Base-by-base conservation (phyloP, 2,888 invertebrate genomes). In the Hipparchia sbordonii region DNA sequence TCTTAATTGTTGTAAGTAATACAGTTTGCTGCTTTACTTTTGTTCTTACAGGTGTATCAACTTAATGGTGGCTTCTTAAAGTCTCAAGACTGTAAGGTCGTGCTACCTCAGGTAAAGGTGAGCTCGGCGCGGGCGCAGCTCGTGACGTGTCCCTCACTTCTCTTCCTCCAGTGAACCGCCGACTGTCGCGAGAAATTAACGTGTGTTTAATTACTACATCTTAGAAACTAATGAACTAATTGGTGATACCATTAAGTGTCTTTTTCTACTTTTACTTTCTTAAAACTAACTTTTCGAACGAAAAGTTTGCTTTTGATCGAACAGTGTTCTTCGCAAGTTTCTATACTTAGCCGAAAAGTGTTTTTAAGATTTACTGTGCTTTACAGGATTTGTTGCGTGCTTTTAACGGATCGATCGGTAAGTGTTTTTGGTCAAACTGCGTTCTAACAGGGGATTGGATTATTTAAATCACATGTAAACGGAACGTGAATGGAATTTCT, bases 161-260 rank as follows among this genome's bases (percentile, higher is more conserved):
- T 87, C 87, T 85, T 84, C 87, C 88, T 87, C 84, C 85, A 93
- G 93, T 92, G 82, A 87, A 85, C 88, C 90, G 90, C 89, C 89
- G 84, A 83, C 85, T 82, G 82, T 85, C 82, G 84, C 79, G 81
- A 78, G 65, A 77, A 75, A 79, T 81, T 79, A 78, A 85, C 87
- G 86, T 83, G 79, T 70, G 46, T 63, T 12, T 45, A n/a, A 65
- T 78, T 9, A 79, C 77, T 75, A 80, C 46, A 63, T 54, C 57
- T 76, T 80, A 77, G 79, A 79, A 71, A 63, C 60, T 77, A 82
- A 77, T 80, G 78, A 81, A 78, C 78, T 83, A 82, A 88, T 87
- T 88, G 79, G 88, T 91, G 89, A 81, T 82, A 83, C 39, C 81
- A 84, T 81, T 81, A 67, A 74, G 74, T 77, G 76, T 68, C 63